Base-by-base conservation (phyloP, 2,888 invertebrate species). In the Apotomis turbidana region DNA sequence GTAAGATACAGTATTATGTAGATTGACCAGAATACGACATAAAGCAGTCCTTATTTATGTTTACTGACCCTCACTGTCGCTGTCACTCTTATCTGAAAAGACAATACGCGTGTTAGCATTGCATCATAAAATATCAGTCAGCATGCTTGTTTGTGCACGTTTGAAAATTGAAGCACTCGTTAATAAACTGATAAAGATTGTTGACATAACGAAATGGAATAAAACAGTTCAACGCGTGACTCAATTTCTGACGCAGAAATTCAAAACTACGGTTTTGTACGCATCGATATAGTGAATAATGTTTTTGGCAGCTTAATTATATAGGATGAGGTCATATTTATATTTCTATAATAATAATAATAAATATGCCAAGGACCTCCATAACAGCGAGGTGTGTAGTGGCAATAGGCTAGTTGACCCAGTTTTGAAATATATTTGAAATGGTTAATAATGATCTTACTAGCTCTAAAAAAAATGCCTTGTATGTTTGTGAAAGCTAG, bases 31-130 rank as follows among this genome's bases (percentile, higher is more conserved):
- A 93, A 93, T 92, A 89, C 87, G 89, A 89, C 87, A 87, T 85
- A 86, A 87, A 87, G 87, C 86, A 87, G 87, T 87, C 84, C 85
- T 80, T 77, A 74, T 79, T 27, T 81, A 78, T 78, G 75, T 84
- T 95, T 96, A 97, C 94, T 97, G 97, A 94, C 97, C 97, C 95
- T 97, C 97, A 93, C 97, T 97, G 94, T 97, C 97, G 94, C 97
- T 97, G 95, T 97, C 97, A 94, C 97, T 97, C 94, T 97, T 97
- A 95, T 97, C 97, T 97, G 95, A 77, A 95, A 95, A 78, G 79
- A 81, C 82, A 82, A 81, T 70, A 79, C 68, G 68, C 38, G 68
- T 51, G 60, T 75, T 70, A 73, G 66, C 74, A 80, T 79, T 75
- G 72, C 73, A 75, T 77, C 74, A 79, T 69, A 74, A 68, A 60